phyloP scores from a whole-genome alignment of 2,888 invertebrate genomes.

The Noctua janthe region DNA sequence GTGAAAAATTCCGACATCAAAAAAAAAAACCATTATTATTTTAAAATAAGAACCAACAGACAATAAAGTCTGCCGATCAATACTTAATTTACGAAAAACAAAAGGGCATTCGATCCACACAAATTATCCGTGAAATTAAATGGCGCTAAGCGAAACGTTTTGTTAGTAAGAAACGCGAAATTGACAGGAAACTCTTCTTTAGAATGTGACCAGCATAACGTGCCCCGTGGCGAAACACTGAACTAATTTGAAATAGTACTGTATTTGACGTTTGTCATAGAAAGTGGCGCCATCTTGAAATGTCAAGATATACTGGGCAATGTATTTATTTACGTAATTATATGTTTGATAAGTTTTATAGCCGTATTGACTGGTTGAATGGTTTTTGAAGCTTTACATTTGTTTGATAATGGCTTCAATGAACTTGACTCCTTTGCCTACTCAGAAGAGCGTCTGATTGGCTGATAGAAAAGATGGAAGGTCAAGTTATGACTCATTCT shows the following conservation, averaged over 20 bases:
- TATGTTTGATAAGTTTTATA: slow-evolving; percentile 49
- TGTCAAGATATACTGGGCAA: background rate
- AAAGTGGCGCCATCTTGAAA: slow-evolving; percentile 25
- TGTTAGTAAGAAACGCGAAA: slow-evolving; percentile 46
- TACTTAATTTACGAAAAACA: slow-evolving; percentile 73
- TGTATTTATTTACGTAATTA: slow-evolving; percentile 24
- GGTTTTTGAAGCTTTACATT: slow-evolving; percentile 22
- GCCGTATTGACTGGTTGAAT: slow-evolving; percentile 41
- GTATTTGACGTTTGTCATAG: slow-evolving; percentile 16
- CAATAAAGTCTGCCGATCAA: slow-evolving; percentile 62
- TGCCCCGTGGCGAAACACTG: background rate
- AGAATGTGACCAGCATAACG: slow-evolving; percentile 7
- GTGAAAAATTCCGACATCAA: slow-evolving; percentile 14
- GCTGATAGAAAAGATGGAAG: background rate
- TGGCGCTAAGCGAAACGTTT: slow-evolving; percentile 69
- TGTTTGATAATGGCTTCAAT: slow-evolving; percentile 14
- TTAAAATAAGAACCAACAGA: slow-evolving; percentile 35
- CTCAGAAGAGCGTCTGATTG: background rate
- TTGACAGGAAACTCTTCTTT: slow-evolving; percentile 49
- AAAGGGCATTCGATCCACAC: slow-evolving; percentile 75
- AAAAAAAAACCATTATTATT: slow-evolving; percentile 19
- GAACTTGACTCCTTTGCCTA: slow-evolving; percentile 17
- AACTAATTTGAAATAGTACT: background rate
- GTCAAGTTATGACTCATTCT: background rate
- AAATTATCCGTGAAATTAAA: slow-evolving; percentile 82